Evolutionary conservation across 2,797 vertebrate genomes (phyloP), one percentile per base, ranked within the genome.

Genomic region (Nyctalus aviator): DNA sequence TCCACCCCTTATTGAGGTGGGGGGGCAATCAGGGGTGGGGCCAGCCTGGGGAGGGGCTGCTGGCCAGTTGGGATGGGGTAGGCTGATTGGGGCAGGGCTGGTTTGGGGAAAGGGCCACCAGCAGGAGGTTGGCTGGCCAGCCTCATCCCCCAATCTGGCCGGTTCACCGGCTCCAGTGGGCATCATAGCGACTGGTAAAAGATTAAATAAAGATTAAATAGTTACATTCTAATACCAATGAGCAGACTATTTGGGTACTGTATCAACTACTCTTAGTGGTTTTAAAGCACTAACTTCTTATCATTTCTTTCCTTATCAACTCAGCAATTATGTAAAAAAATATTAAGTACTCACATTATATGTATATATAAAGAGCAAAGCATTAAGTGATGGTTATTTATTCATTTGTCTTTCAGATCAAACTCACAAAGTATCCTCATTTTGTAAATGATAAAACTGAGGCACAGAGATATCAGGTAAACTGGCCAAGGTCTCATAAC

Each of bases 241-340:
- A 92, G 41, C 9, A 75, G 48, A 92, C 27, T 79, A 76, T 62
- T 10, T 90, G 50, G 30, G 25, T 76, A 66, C 8, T 23, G 27
- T 25, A 88, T 55, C n/a, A 87, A 84, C 25, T 71, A 84, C 50
- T 73, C 17, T 44, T 81, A 81, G 14, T 84, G 59, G 83, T 75
- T 79, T 90, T 57, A 84, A 87, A 53, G 72, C n/a, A 83, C 32
- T 75, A 84, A 75, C 15, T 90, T 81, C 2, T 13, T 50, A 75
- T 46, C 17, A 77, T 18, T 44, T 95, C 20, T 76, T 82, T 71
- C 21, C 35, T 62, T 72, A 48, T 73, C 9, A 79, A 3, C 23
- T 25, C 17, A 86, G 32, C 20, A 53, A 88, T 88, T 64, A 69
- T 71, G 17, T 81, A 64, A 78, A 89, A 83, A 62, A 44, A 32